Conservation (phyloP, 2,888 invertebrate species). For the Drosophila recens region DNA sequence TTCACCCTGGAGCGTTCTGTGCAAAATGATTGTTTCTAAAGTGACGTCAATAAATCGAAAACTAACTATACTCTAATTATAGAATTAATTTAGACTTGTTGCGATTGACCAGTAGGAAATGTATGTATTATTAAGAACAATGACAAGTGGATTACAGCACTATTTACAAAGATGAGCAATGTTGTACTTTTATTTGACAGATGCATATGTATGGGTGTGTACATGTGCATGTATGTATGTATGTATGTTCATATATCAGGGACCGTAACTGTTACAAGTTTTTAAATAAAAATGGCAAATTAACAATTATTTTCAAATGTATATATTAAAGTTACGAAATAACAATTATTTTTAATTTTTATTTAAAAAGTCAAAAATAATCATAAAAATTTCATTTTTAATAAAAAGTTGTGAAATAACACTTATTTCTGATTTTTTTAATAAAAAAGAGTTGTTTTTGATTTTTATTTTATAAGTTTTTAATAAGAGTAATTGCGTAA, state of each 20-base stretch:
- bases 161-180: not conserved
- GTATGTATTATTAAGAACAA: constrained; percentile 14
- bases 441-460: no score
- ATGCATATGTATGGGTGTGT: not conserved
- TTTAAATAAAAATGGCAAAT: no score
- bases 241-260: not conserved
- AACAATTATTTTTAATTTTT: no score
- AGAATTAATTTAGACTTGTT: constrained; percentile 33
- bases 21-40: constrained; percentile 78
- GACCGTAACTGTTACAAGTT: no score
- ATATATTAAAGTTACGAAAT: no score
- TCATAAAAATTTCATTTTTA: no score
- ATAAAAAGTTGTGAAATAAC: no score
- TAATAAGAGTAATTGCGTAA: no score
- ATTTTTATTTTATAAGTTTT: no score
- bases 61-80: constrained; percentile 20
- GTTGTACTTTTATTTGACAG: not conserved
- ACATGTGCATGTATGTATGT: not conserved
- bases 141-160: not conserved
- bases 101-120: constrained; percentile 21
- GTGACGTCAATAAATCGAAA: constrained; percentile 8
- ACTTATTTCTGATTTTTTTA: no score
- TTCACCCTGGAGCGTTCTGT: constrained; percentile 81
- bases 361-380: no score
- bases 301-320: no score